Percentiles rank a stretch among this genome's conserved stretches.
Conservation (phyloP, 2,888 invertebrate species). For the Villa cingulata region DNA sequence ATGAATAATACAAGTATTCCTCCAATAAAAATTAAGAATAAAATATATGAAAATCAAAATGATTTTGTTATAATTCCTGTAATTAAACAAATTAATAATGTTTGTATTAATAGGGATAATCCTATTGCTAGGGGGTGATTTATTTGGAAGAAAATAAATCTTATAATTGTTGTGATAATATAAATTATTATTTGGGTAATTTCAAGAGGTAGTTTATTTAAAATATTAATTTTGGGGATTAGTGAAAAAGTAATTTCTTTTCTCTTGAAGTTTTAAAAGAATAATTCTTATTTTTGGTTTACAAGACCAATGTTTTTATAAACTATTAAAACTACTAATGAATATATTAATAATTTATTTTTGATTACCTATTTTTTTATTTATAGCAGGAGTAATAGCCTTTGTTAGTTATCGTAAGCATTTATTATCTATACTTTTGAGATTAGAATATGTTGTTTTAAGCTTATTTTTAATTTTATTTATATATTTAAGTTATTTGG, state of each 20-base stretch:
- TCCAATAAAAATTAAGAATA: slow-evolving; percentile 48
- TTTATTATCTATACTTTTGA: slow-evolving; percentile 45
- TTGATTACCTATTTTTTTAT: slow-evolving; percentile 38
- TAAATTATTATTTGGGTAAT: slow-evolving; percentile 24
- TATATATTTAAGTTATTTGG: slow-evolving; percentile 37
- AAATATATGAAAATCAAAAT: slow-evolving; percentile 47
- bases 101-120: slow-evolving; percentile 41
- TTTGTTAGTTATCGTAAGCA: slow-evolving; percentile 45
- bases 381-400: slow-evolving; percentile 39
- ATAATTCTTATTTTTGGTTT: slow-evolving; percentile 45
- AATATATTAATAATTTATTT: slow-evolving; percentile 36
- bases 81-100: slow-evolving; percentile 37
- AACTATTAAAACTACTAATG: slow-evolving; percentile 51
- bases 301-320: slow-evolving; percentile 55
- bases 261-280: slow-evolving; percentile 49
- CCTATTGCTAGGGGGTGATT: slow-evolving; percentile 43
- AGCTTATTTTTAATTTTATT: slow-evolving; percentile 41
- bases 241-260: slow-evolving; percentile 43
- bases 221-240: slow-evolving; percentile 61
- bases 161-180: slow-evolving; percentile 25
- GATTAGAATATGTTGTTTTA: slow-evolving; percentile 47
- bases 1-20: slow-evolving; percentile 51
- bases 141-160: slow-evolving; percentile 34
- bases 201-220: slow-evolving; percentile 48
- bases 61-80: slow-evolving; percentile 38